These are phyloP conservation scores for Myocastor coypus DNA, from an alignment of 2,113 vertebrate genomes.

Conservation along the genomic window DNA sequence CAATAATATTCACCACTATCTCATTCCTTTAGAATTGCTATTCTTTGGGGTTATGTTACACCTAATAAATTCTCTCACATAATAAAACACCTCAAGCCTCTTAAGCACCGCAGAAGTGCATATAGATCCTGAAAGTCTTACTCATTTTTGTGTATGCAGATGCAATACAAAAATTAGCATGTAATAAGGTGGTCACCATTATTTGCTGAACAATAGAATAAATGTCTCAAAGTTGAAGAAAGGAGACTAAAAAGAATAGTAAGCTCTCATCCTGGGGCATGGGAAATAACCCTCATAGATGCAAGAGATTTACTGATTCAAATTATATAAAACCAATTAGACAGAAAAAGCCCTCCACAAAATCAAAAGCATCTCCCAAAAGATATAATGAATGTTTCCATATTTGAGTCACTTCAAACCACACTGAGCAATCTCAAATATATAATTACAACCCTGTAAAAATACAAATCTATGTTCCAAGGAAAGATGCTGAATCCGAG, in stretches of 20 bases:
- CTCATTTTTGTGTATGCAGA: neutral
- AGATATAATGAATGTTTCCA: slow-evolving; percentile 74
- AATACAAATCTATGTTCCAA: slow-evolving; percentile 63
- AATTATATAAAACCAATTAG: slow-evolving; percentile 69
- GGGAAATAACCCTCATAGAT: slow-evolving; percentile 45
- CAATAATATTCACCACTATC: neutral
- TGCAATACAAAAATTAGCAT: neutral
- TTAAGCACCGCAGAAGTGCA: neutral
- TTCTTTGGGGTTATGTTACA: neutral
- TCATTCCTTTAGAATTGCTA: slow-evolving; percentile 2
- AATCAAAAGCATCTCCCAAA: slow-evolving; percentile 73
- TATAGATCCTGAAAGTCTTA: neutral
- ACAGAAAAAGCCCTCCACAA: slow-evolving; percentile 61
- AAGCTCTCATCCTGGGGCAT: neutral
- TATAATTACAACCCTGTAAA: slow-evolving; percentile 65
- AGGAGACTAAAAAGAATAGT: slow-evolving; percentile 4
- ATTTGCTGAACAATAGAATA: neutral
- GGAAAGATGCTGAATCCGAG: slow-evolving; percentile 46
- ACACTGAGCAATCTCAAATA: slow-evolving; percentile 66
- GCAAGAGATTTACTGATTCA: slow-evolving; percentile 60
- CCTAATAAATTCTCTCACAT: neutral
- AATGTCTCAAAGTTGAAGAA: slow-evolving; percentile 27
- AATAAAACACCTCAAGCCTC: neutral
- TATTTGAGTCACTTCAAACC: slow-evolving; percentile 71
- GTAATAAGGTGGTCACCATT: neutral